Evolutionary conservation across 1,140 invertebrate species (phyloP), one percentile per base, ranked within the genome.

Genomic region (Drosophila parabipectinata): DNA sequence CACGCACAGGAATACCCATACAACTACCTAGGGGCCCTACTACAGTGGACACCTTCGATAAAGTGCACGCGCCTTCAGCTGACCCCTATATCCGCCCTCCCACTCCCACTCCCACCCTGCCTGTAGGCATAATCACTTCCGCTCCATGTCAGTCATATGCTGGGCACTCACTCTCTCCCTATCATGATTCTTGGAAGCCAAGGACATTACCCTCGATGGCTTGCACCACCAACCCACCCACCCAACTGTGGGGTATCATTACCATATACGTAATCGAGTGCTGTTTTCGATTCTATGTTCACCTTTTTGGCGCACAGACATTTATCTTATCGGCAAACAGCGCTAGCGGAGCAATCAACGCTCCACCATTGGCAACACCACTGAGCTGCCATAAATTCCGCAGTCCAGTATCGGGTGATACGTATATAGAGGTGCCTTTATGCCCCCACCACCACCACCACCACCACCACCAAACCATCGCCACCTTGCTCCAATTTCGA

Each of bases 301-400:
- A 15, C 15, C 15, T 72, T 72, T 63, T 78, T 81, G 66, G 53
- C 62, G 53, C 66, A 77, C 72, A 51, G 18, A 64, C 67, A 63
- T 68, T 87, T 87, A 88, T 87, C 83, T 87, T 88, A 88, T 87
- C 83, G 76, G 48, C 73, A 68, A 68, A 77, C 73, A 69, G 66
- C 56, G 45, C 72, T 56, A 63, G 62, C 67, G 67, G 34, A 79
- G 64, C 77, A 66, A 87, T 67, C 61, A 63, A 64, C 32, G 61
- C 45, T 59, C 72, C 47, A 83, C 52, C 32, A 53, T 24, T 47
- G 15, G 26, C 59, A 44, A 52, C 24, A 14, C 32, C 10, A 30
- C 28, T 15, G 34, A 21, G 34, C 34, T 37, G 10, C 67, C 67
- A 71, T 71, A 71, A 71, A 71, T 71, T 71, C 67, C 64, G 69